Evolutionary conservation across 2,797 vertebrate species (phyloP), one percentile per base, ranked within the genome.

Genomic region (Eulemur rubriventer): DNA sequence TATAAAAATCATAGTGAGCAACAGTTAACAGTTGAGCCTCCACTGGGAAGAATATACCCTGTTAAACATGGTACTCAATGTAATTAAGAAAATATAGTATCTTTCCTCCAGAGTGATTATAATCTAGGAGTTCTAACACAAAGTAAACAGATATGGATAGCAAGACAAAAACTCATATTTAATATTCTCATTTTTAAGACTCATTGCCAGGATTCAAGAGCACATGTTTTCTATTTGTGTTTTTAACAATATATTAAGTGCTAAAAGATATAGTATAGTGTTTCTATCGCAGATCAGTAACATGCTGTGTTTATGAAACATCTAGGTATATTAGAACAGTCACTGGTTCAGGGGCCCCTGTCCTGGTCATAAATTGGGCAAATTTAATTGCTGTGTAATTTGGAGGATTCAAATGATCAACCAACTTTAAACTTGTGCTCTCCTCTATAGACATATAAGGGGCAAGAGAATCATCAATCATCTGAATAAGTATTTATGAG

Each of bases 121-220:
- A 48, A 38, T 69, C 17, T 48, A 18, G 52, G 38, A 65, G 10
- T 67, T 46, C n/a, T 9, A 33, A 65, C 30, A 86, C 75, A 81
- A 93, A 67, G 11, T n/a, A 63, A 72, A 94, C 7, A 76, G 72
- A 84, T 59, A 70, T 10, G 17, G 35, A 2, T 75, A 59, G 18
- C 35, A 75, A 96, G 89, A 48, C 8, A 69, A 81, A 79, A 70
- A 8, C 0, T 38, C 67, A 69, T 61, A 79, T 52, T 81, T 89
- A 83, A 52, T 43, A 93, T 67, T 85, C 18, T 87, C 50, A 70
- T 85, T 92, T 92, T 96, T 76, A 94, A 28, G 61, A 33, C 30
- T 33, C 30, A 63, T 33, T 33, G 6, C 61, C 30, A 7, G 61
- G 48, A 73, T 50, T 80, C 35, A 87, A 95, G 46, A 63, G 38